Percentiles rank a stretch among this genome's conserved stretches.
Conservation (phyloP, 2,888 invertebrate species). For the Cryptus armator region DNA sequence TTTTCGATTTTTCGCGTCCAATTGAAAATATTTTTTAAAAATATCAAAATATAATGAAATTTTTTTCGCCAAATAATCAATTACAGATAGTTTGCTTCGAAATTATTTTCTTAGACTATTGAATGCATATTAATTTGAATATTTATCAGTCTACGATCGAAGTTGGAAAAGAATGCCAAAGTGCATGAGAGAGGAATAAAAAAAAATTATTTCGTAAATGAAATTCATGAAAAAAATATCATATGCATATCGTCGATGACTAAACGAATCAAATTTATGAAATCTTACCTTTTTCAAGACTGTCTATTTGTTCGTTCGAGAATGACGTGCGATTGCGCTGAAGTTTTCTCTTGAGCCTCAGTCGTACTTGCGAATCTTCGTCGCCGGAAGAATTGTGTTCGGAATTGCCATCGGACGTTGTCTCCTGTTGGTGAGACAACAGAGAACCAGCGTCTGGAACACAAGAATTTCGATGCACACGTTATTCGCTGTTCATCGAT, state of each 20-base stretch:
- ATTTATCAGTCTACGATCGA: too few relatives aligned
- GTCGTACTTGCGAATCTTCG: conserved; percentile 96
- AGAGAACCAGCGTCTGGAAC: conserved; percentile 83
- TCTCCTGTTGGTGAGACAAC: conserved; percentile 87
- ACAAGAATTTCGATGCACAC: conserved; percentile 2
- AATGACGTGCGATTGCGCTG: conserved; percentile 99
- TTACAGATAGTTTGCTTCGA: too few relatives aligned
- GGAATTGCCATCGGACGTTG: conserved; percentile 95
- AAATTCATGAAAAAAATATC: not conserved
- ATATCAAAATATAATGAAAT: too few relatives aligned
- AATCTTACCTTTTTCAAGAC: conserved; percentile 96
- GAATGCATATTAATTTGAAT: too few relatives aligned
- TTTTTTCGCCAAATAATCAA: too few relatives aligned
- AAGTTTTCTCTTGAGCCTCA: conserved; percentile 97
- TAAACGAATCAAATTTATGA: not conserved
- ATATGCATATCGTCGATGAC: not conserved
- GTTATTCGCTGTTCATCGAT: conserved; percentile 7
- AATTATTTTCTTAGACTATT: too few relatives aligned
- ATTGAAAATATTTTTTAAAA: not conserved
- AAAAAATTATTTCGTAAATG: not conserved
- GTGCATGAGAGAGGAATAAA: not conserved
- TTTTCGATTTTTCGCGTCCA: not conserved
- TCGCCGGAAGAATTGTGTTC: conserved; percentile 96
- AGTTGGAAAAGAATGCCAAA: too few relatives aligned
- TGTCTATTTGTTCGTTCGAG: conserved; percentile 99